Evolutionary conservation across 2,797 vertebrate genomes (phyloP).

Genomic region (Sebastes glaucus): DNA sequence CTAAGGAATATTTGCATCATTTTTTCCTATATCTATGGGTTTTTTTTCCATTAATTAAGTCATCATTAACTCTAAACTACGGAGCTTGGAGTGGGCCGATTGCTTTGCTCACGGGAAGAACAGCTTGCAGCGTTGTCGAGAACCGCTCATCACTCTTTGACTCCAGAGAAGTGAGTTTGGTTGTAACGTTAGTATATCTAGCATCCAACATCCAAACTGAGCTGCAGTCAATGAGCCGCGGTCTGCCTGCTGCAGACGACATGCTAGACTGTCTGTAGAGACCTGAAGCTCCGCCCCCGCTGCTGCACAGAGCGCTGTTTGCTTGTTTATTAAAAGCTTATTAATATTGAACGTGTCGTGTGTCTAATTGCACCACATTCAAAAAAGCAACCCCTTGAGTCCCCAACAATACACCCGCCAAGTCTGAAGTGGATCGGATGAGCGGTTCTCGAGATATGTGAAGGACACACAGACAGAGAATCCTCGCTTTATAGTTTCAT

Average conservation of each 20-base stretch:
- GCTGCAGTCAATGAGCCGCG: accelerated
- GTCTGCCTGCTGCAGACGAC: background rate
- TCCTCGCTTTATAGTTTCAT: background rate
- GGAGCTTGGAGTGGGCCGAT: too few relatives aligned
- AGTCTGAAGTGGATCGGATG: background rate
- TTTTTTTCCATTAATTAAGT: background rate
- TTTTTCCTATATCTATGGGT: background rate
- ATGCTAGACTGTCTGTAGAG: too few relatives aligned
- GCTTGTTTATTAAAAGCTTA: background rate
- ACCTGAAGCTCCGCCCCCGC: too few relatives aligned
- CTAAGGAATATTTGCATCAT: background rate
- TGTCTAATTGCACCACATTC: background rate
- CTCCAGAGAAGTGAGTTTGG: background rate
- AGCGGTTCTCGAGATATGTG: background rate
- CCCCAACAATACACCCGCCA: background rate
- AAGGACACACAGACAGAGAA: background rate
- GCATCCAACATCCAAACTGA: background rate
- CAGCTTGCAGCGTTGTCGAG: background rate
- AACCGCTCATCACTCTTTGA: background rate
- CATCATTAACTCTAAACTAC: background rate
- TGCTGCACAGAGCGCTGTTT: background rate
- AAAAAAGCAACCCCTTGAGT: background rate
- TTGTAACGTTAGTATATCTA: background rate
- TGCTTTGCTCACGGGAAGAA: too few relatives aligned
- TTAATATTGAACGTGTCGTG: background rate